These are phyloP conservation scores for Psilopsiagon aurifrons DNA, from an alignment of 2,113 vertebrate genomes.

Conservation along the genomic window DNA sequence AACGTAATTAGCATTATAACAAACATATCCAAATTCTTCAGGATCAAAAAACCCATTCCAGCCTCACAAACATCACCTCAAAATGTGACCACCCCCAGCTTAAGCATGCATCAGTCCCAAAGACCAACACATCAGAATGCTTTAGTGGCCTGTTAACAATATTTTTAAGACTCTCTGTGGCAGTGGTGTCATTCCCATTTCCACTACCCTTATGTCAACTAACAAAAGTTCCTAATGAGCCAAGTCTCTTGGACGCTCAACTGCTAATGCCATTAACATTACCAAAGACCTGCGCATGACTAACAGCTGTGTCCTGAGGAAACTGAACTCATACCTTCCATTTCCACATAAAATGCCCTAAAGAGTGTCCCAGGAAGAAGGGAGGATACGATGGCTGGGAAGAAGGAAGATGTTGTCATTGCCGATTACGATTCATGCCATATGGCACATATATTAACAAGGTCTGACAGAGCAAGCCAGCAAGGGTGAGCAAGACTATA, in stretches of 20 bases:
- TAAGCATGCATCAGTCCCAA: not conserved
- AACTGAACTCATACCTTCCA: constrained; percentile 43
- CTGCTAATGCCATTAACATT: not conserved
- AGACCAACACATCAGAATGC: not conserved
- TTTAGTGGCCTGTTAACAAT: not conserved
- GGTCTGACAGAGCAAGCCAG: not conserved
- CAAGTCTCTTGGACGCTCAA: not conserved
- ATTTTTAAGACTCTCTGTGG: not conserved
- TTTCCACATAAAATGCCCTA: not conserved
- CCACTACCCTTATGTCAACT: not conserved
- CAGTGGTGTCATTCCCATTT: not conserved
- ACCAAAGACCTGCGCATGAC: not conserved
- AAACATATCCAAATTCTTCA: not conserved
- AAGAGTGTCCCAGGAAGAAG: constrained; percentile 14
- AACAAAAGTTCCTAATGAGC: not conserved
- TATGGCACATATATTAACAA: not conserved
- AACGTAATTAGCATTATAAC: not conserved
- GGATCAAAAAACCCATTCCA: not conserved
- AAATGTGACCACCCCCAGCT: fast-evolving
- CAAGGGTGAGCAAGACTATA: not conserved
- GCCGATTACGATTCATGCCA: not conserved
- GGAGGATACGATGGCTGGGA: not conserved
- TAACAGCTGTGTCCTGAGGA: constrained; percentile 21
- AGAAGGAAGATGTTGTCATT: not conserved
- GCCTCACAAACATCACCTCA: not conserved